Evolutionary conservation across 64 coral and sea anemone species (phyloP).

Genomic region (Montipora capricornis): DNA sequence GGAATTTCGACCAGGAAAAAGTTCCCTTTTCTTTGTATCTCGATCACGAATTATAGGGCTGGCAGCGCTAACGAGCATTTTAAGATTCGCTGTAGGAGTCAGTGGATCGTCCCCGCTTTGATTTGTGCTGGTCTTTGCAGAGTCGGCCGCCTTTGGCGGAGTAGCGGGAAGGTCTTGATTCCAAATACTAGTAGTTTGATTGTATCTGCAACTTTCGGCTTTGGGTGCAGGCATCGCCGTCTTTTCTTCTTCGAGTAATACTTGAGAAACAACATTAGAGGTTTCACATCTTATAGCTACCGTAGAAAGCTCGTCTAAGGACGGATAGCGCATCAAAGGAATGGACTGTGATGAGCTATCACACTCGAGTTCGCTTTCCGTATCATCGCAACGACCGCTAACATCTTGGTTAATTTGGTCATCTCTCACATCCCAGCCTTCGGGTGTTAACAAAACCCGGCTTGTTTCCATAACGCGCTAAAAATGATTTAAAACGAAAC

Average conservation of each 20-base stretch:
- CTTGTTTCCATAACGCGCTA: conserved; percentile 59
- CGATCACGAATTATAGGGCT: conserved; percentile 95
- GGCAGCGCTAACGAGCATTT: conserved; percentile 96
- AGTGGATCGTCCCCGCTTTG: conserved; percentile 78
- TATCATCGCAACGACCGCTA: conserved; percentile 37
- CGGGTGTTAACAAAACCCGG: conserved; percentile 15
- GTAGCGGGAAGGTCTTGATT: conserved; percentile 68
- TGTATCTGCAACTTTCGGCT: conserved; percentile 19
- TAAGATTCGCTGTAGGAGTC: conserved; percentile 95
- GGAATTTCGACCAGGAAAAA: conserved; percentile 69
- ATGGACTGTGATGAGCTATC: conserved; percentile 69
- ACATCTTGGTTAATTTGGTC: conserved; percentile 38
- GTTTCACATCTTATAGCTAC: conserved; percentile 78
- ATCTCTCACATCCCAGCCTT: conserved; percentile 42
- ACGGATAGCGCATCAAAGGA: conserved; percentile 71
- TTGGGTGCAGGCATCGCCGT: conserved; percentile 27
- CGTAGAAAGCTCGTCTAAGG: conserved; percentile 86
- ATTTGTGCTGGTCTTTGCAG: conserved; percentile 61
- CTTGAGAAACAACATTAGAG: not conserved
- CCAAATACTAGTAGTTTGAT: conserved; percentile 42
- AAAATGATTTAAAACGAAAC: conserved; percentile 15
- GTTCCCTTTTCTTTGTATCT: conserved; percentile 92
- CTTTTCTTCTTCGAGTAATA: not conserved
- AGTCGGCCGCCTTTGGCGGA: conserved; percentile 70
- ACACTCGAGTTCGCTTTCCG: conserved; percentile 63